These are phyloP conservation scores for Bombus vancouverensis DNA, from an alignment of 1,140 invertebrate species.

Conservation along the genomic window DNA sequence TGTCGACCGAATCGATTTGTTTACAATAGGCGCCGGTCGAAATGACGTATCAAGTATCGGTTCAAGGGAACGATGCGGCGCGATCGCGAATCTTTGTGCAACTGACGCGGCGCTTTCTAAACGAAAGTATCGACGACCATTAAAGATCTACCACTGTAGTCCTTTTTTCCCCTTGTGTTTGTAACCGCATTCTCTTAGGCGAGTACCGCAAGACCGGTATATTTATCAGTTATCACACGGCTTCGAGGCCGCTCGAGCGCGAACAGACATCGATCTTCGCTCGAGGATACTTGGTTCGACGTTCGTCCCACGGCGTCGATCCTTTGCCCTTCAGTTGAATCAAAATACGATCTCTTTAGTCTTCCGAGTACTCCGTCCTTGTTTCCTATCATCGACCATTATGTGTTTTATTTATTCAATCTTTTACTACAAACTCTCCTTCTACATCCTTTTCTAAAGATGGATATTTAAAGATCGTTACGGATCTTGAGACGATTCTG, in stretches of 20 bases:
- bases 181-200: conserved; percentile 50
- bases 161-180: conserved; percentile 46
- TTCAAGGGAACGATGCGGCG: conserved; percentile 4
- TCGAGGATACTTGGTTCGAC: background rate
- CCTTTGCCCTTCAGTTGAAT: background rate
- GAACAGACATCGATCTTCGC: conserved; percentile 20
- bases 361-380: background rate
- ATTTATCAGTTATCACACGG: conserved; percentile 50
- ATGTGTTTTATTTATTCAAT: background rate
- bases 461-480: background rate
- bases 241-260: conserved; percentile 24
- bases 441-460: too few relatives aligned
- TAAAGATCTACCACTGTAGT: conserved; percentile 50
- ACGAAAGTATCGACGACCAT: conserved; percentile 62
- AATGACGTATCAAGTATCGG: background rate
- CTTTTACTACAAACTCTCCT: background rate
- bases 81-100: conserved; percentile 42
- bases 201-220: conserved; percentile 56
- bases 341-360: background rate
- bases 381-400: too few relatives aligned
- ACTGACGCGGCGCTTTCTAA: conserved; percentile 62
- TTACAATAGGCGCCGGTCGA: background rate
- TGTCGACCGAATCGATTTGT: background rate
- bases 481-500: background rate
- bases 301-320: background rate